These are phyloP conservation scores for Lepas anatifera DNA, from an alignment of 2,888 invertebrate genomes.

Conservation along the genomic window DNA sequence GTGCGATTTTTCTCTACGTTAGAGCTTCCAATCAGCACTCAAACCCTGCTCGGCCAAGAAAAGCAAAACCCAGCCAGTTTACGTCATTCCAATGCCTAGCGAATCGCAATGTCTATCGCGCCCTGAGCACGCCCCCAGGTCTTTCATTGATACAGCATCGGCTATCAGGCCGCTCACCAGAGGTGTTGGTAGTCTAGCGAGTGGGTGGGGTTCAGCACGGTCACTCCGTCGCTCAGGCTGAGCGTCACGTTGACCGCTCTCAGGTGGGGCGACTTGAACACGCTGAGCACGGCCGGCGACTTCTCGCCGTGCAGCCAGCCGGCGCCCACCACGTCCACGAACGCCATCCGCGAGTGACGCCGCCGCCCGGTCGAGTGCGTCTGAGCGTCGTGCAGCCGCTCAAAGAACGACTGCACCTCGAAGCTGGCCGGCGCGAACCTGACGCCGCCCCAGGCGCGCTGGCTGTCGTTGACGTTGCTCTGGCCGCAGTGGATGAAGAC, in stretches of 20 bases:
- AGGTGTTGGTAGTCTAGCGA: slow-evolving; percentile 60
- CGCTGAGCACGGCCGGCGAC: slow-evolving; percentile 79
- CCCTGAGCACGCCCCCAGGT: no score
- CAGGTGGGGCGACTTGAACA: slow-evolving; percentile 74
- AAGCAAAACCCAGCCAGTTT: no score
- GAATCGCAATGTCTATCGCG: no score
- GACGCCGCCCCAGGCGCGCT: slow-evolving; percentile 91
- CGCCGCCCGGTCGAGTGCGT: slow-evolving; percentile 48
- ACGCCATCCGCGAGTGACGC: slow-evolving; percentile 20
- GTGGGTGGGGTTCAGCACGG: slow-evolving; percentile 75
- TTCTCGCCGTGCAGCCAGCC: slow-evolving; percentile 92
- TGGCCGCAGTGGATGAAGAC: slow-evolving; percentile 86
- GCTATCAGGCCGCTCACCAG: slow-evolving; percentile 33
- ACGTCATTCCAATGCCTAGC: no score
- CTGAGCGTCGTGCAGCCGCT: slow-evolving; percentile 62
- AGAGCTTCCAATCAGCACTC: no score
- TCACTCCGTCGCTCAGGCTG: slow-evolving; percentile 83
- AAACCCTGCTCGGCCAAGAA: no score
- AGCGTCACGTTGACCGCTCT: slow-evolving; percentile 64
- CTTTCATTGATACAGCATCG: no score
- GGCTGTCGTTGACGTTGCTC: slow-evolving; percentile 41
- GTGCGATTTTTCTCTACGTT: neutral
- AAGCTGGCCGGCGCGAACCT: slow-evolving; percentile 38
- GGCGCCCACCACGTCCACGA: slow-evolving; percentile 71
- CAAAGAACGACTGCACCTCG: slow-evolving; percentile 29